Evolutionary conservation across 2,797 vertebrate genomes (phyloP), one percentile per base, ranked within the genome.

Genomic region (Xenops minutus): DNA sequence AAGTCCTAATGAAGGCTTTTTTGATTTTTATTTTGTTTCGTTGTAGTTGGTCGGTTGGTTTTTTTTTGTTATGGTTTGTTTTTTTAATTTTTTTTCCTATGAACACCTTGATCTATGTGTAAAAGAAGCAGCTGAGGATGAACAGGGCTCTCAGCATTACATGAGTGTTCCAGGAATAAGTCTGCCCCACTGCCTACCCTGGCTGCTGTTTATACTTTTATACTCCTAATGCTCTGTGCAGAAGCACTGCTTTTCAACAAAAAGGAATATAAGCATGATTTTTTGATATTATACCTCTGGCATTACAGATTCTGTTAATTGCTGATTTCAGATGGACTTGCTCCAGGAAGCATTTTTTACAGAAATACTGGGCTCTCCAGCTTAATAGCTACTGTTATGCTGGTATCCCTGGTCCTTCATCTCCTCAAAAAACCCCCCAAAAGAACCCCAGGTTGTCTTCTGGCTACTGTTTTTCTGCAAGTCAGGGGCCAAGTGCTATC

Each of bases 121-220:
- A 61, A 32, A 23, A 89, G 64, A 78, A 61, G 54, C 4, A 43
- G 7, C 10, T 36, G 10, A 10, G 36, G 18, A 23, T 64, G 26
- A 62, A 32, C 0, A 0, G 26, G 16, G 26, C 12, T 68, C 44
- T 68, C 46, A 85, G 22, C 1, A 0, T 49, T 14, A 59, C 7
- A 1, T 14, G 36, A 82, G 6, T 69, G 26, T 72, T 68, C 71
- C 43, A 54, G 30, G 36, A 73, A 22, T 9, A 56, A 51, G 32
- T 26, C 22, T 64, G 61, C 10, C 20, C 20, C 0, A 0, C 18
- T 69, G 46, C 8, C 32, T 64, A 4, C 43, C 39, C n/a, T 26
- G 67, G 23, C 32, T 76, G 32, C 5, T 64, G 12, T 46, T 84
- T 71, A 34, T 8, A 20, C 21, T 73, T 62, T 30, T n/a, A 44